Base-by-base conservation (phyloP, 2,888 invertebrate genomes). In the Drosophila meridionalis region DNA sequence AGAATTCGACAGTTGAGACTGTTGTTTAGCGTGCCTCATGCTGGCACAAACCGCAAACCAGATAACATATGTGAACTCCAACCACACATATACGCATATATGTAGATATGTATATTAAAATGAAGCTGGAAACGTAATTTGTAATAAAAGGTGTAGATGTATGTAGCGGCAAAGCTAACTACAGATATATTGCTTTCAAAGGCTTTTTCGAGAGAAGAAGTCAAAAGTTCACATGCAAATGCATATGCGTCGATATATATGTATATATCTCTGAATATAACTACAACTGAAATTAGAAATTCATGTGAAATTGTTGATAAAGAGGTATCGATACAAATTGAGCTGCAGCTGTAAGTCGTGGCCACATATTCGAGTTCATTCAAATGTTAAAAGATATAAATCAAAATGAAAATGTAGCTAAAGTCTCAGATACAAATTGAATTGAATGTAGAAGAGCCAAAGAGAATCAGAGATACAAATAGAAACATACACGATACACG, bases 371-470 rank as follows among this genome's bases (percentile, higher is more conserved):
- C 32, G 5, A 20, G 32, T 3, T 50, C 9, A 20, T 6, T 52
- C 34, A 52, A 52, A 52, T 34, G 50, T 11, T n/a, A 5, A 52
- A 34, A 14, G 8, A 48, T 14, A 48, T 48, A 30, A 48, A 14
- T 48, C 48, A 48, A 48, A 48, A 48, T 30, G 48, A 30, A 48
- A 48, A 30, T 30, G 30, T n/a, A n/a, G 32, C n/a, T 11, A n/a
- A n/a, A 50, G 11, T 50, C 50, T 32, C 32, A n/a, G n/a, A 32
- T 32, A 52, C 50, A 52, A 32, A 52, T 52, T 52, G 11, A 52
- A 52, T 52, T 52, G 20, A 34, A 9, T 50, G 8, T 20, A 34
- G 11, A 11, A 32, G n/a, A 3, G 8, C 14, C 30, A 47, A 3
- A 28, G 28, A 47, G 26, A 2, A 2, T 4, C 43, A 45, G 9